Base-by-base conservation (phyloP, 2,797 vertebrate genomes). In the Cottoperca gobio region DNA sequence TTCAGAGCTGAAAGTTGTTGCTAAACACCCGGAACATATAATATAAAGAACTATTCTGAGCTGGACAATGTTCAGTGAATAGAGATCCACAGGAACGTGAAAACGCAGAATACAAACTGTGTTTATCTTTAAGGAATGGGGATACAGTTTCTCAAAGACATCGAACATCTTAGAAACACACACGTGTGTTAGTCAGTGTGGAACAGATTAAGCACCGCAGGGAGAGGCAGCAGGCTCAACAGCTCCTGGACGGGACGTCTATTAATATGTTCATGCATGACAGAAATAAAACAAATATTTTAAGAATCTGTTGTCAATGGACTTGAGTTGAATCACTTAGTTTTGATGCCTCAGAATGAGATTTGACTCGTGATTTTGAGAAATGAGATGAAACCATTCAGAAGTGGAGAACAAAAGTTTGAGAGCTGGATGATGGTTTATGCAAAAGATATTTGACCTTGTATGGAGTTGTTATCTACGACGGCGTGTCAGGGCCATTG, bases 231-330 rank as follows among this genome's bases (percentile, higher is more conserved):
- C 86, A 81, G 82, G 81, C 72, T 83, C 73, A 53, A 45, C 24
- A 64, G 66, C 1, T 74, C 16, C 74, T 52, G 54, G 40, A 61
- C 21, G 69, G 72, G 67, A 70, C 49, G 69, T 73, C 89, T 72
- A 70, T 73, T 17, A 45, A 55, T 7, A 79, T 81, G 78, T 73
- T 50, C 92, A 93, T 93, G 93, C 94, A 85, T 88, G 91, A 83
- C 26, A 64, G 28, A 78, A 82, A 79, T 40, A 73, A 82, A 73
- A 70, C 58, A 88, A 76, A 74, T 31, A 55, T 69, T 79, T 66
- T 42, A 84, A 88, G 78, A 89, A 87, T 85, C 94, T 95, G 94
- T 81, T 95, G 95, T 95, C 95, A 95, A 95, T 95, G 95, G 95
- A 95, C 93, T 82, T 78, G 68, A 83, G 79, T 73, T 66, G 63